Conservation (phyloP, 2,797 vertebrate genomes). For the Erethizon dorsatum region DNA sequence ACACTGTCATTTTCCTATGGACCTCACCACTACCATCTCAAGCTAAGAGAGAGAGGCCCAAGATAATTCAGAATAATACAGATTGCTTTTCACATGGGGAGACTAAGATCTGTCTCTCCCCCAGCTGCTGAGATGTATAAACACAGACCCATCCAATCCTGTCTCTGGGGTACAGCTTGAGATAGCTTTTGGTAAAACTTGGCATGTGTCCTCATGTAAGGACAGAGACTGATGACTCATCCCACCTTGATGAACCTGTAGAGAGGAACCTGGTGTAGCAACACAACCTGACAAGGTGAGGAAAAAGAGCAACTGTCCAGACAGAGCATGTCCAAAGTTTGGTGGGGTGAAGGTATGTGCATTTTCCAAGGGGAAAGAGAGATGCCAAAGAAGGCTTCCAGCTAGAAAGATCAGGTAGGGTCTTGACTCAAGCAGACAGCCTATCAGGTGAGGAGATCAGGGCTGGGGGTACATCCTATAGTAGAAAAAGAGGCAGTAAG, state of each 20-base stretch:
- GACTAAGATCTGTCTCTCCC: neutral
- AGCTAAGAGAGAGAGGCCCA: neutral
- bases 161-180: neutral
- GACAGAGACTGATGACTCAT: neutral
- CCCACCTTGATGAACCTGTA: neutral
- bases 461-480: neutral
- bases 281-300: neutral
- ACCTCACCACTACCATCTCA: neutral
- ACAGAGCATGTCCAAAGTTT: neutral
- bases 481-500: slow-evolving; percentile 10
- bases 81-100: neutral
- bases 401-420: slow-evolving; percentile 4
- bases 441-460: neutral
- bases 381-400: neutral
- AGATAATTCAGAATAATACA: slow-evolving; percentile 13
- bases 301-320: neutral
- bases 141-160: neutral
- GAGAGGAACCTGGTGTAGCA: neutral
- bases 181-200: slow-evolving; percentile 18
- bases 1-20: neutral
- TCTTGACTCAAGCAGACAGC: neutral
- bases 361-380: neutral
- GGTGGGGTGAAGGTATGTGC: neutral
- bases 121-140: neutral
- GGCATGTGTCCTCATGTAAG: neutral